phyloP scores from a whole-genome alignment of 2,797 vertebrate genomes.

The Danio albolineatus region DNA sequence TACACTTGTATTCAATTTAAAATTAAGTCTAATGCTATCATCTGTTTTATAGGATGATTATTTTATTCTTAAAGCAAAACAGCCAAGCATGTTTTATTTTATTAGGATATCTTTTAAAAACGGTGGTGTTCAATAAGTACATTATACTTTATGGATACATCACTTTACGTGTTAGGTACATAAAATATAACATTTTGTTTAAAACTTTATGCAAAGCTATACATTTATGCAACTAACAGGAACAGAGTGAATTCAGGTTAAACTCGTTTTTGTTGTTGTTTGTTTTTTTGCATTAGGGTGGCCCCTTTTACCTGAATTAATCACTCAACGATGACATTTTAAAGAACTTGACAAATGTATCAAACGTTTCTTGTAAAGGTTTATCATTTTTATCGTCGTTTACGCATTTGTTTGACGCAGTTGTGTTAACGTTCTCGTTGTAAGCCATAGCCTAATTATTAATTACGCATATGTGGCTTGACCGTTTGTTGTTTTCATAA shows the following conservation, averaged over 20 bases:
- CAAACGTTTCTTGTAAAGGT: background rate
- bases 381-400: background rate
- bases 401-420: background rate
- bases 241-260: background rate
- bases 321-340: background rate
- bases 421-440: background rate
- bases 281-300: background rate
- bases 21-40: no score
- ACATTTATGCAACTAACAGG: background rate
- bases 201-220: background rate
- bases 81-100: background rate
- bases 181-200: background rate
- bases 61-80: background rate
- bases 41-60: no score
- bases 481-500: slow-evolving; percentile 7
- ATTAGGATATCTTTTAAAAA: background rate
- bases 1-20: background rate
- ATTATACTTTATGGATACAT: background rate
- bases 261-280: background rate
- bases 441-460: background rate
- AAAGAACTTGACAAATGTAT: background rate
- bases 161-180: background rate
- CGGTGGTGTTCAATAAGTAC: no score
- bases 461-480: background rate
- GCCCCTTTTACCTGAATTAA: background rate